These are phyloP conservation scores for Lateolabrax maculatus DNA, from an alignment of 2,797 vertebrate species.

Conservation along the genomic window DNA sequence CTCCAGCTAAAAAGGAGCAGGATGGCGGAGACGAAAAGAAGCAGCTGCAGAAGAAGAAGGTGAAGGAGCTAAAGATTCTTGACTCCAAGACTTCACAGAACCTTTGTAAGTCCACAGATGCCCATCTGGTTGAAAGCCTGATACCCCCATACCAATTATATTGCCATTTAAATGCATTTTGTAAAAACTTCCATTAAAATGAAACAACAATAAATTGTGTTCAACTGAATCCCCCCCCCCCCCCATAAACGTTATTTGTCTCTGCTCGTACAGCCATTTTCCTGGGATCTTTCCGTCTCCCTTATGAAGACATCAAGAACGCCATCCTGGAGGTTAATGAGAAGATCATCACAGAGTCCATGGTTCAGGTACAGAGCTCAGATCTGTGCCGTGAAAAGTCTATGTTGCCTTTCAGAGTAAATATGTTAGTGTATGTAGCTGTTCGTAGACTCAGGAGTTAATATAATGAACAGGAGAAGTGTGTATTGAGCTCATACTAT, in stretches of 20 bases:
- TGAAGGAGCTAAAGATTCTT: conserved; percentile 91
- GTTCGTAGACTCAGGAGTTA: neutral
- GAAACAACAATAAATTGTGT: neutral
- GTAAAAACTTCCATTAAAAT: neutral
- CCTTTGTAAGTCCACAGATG: conserved; percentile 86
- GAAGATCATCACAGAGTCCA: conserved; percentile 87
- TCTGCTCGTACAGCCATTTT: conserved; percentile 87
- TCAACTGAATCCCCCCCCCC: neutral
- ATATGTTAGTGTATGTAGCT: neutral
- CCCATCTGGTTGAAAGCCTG: neutral
- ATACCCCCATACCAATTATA: neutral
- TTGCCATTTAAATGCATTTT: neutral
- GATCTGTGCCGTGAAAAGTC: neutral
- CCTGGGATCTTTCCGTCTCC: conserved; percentile 89
- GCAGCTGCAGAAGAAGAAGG: conserved; percentile 89
- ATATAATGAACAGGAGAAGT: neutral
- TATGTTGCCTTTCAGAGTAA: neutral
- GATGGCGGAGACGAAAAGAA: conserved; percentile 88
- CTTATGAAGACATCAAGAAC: conserved; percentile 91
- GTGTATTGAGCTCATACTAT: neutral
- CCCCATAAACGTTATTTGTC: conserved; percentile 2
- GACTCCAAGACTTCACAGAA: conserved; percentile 89
- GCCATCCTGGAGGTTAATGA: conserved; percentile 90
- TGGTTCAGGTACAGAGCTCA: conserved; percentile 86
- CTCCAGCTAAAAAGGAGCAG: conserved; percentile 88